Conservation (phyloP, 1,140 invertebrate genomes). For the Scaptomyza hsui region DNA sequence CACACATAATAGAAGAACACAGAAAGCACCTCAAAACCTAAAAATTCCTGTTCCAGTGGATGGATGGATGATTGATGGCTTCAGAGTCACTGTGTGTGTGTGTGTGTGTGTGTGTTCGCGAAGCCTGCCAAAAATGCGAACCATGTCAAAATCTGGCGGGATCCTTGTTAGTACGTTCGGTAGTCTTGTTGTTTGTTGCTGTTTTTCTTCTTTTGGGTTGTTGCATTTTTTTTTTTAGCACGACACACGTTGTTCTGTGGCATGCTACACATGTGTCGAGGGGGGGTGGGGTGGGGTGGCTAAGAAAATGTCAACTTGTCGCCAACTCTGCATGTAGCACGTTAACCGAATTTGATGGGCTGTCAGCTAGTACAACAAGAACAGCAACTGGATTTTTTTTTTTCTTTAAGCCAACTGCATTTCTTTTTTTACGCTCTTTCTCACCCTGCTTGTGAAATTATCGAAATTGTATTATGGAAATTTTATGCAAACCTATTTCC, state of each 20-base stretch:
- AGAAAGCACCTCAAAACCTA: too few species aligned
- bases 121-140: constrained; percentile 18
- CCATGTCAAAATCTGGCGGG: neutral
- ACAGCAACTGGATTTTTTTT: neutral
- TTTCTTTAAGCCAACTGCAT: neutral
- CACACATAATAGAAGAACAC: too few species aligned
- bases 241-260: constrained; percentile 12
- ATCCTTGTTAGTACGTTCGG: neutral
- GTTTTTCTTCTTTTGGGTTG: too few species aligned
- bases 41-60: too few species aligned
- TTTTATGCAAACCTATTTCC: constrained; percentile 61
- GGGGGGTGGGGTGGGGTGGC: neutral
- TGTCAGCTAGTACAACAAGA: neutral
- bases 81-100: too few species aligned
- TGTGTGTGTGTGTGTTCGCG: too few species aligned
- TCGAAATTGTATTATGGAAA: constrained; percentile 77
- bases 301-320: constrained; percentile 28
- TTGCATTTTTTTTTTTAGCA: too few species aligned
- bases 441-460: constrained; percentile 58
- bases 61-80: too few species aligned
- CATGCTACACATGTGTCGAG: neutral
- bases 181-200: neutral
- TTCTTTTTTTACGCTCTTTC: constrained; percentile 14
- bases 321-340: constrained; percentile 5
- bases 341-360: constrained; percentile 22